Base-by-base conservation (phyloP, 2,797 vertebrate species). In the Sebastes alutus region DNA sequence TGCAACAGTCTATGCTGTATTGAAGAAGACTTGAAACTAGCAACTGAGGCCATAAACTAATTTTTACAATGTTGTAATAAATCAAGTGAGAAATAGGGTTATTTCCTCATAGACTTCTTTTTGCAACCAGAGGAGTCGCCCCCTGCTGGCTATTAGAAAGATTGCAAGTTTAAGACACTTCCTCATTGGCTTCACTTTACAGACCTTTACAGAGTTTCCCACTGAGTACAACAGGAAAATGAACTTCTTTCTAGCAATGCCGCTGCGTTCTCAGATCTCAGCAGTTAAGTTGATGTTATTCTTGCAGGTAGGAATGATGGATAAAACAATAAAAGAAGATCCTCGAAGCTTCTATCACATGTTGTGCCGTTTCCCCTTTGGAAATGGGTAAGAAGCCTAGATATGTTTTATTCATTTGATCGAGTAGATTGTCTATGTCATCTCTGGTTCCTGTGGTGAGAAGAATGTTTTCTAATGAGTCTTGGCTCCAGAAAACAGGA, bases 321-420 rank as follows among this genome's bases (percentile, higher is more conserved):
- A 16, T 33, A 18, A 22, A 32, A 52, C 8, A 38, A n/a, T 35
- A 13, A 35, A 38, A 54, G 23, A 30, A 49, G 4, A 38, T 54
- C 38, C 46, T 29, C 20, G 20, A 32, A 33, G 66, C 55, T 68
- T 80, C 30, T 13, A 30, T 80, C 23, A 63, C 56, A 71, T 16
- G 10, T 55, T 69, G 33, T 52, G 46, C 22, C 5, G 52, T 29
- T 35, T 72, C 30, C 30, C 33, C 16, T 54, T 23, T 54, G 33
- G 33, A 54, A 74, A 66, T 7, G 18, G n/a, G 20, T 6, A 13
- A 10, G 56, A 71, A 20, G 29, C 52, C 23, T 30, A 65, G 12
- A 29, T 14, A 61, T 60, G 18, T 77, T 65, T 30, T 27, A 77
- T 74, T 83, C 22, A 59, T 71, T 63, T 35, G 35, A 79, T 25